Percentiles rank a stretch among this genome's conserved stretches.
These are phyloP conservation scores for Illadopsis cleaveri DNA, from an alignment of 2,113 vertebrate genomes.

Conservation along the genomic window DNA sequence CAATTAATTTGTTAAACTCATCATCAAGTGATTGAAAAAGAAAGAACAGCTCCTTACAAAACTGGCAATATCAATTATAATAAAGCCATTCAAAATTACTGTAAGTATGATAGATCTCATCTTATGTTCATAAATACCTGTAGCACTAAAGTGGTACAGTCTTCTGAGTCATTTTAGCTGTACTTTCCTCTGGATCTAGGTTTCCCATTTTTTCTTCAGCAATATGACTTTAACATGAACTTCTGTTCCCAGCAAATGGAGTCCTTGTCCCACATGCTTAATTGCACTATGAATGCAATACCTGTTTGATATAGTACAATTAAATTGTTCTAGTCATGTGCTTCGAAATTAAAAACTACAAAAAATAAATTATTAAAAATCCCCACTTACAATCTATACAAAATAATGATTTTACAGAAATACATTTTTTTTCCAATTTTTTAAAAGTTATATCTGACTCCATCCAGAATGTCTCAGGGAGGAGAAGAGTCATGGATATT, in stretches of 20 bases:
- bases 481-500: not conserved
- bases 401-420: not conserved
- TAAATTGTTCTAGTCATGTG: not conserved
- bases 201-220: not conserved
- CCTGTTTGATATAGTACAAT: not conserved
- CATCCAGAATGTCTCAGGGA: not conserved
- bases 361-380: not conserved
- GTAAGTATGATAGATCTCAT: not conserved
- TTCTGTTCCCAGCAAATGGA: not conserved
- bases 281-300: not conserved
- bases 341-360: not conserved
- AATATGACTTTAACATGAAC: not conserved
- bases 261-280: not conserved
- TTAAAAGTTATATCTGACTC: not conserved
- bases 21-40: not conserved
- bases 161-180: not conserved
- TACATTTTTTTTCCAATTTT: not conserved
- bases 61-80: not conserved
- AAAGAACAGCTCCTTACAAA: not conserved
- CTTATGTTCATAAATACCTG: not conserved
- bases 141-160: not conserved
- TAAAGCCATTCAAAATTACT: not conserved
- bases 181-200: not conserved
- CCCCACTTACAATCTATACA: not conserved
- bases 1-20: not conserved